phyloP scores from a whole-genome alignment of 2,888 invertebrate species.

The Rhagonycha lutea region DNA sequence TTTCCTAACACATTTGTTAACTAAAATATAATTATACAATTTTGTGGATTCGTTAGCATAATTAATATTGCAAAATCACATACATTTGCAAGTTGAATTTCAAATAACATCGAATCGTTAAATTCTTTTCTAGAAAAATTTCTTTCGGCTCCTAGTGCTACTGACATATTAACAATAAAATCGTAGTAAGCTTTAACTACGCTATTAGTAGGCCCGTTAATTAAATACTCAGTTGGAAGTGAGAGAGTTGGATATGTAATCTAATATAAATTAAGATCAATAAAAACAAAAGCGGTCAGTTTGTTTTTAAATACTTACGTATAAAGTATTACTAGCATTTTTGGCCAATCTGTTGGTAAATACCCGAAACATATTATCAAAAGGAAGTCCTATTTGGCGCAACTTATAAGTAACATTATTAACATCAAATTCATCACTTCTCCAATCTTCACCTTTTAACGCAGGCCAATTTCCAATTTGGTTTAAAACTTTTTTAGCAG shows the following conservation, averaged over 20 bases:
- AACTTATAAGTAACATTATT: constrained; percentile 44
- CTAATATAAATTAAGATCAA: not conserved
- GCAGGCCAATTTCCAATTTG: constrained; percentile 65
- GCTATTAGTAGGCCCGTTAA: not conserved
- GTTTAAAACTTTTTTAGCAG: constrained; percentile 48
- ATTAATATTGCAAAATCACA: not conserved
- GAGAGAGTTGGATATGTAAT: constrained; percentile 6
- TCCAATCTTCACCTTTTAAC: constrained; percentile 55
- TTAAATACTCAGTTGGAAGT: constrained; percentile 52
- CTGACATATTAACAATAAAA: constrained; percentile 87
- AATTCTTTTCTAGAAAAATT: constrained; percentile 71
- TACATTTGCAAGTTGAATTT: constrained; percentile 90
- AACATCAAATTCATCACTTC: constrained; percentile 50
- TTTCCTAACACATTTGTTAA: constrained; percentile 34
- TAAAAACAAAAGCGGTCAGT: not conserved
- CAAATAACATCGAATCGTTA: constrained; percentile 80
- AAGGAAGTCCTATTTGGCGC: constrained; percentile 45
- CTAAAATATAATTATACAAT: constrained; percentile 36
- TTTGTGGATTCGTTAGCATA: constrained; percentile 18
- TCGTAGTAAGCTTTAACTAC: constrained; percentile 81
- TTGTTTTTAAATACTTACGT: constrained; percentile 27
- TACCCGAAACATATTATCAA: not conserved
- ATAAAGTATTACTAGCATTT: constrained; percentile 28
- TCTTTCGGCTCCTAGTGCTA: constrained; percentile 82
- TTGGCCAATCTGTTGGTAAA: not conserved